Conservation (phyloP, 2,113 vertebrate genomes). For the Gallinago undulata region DNA sequence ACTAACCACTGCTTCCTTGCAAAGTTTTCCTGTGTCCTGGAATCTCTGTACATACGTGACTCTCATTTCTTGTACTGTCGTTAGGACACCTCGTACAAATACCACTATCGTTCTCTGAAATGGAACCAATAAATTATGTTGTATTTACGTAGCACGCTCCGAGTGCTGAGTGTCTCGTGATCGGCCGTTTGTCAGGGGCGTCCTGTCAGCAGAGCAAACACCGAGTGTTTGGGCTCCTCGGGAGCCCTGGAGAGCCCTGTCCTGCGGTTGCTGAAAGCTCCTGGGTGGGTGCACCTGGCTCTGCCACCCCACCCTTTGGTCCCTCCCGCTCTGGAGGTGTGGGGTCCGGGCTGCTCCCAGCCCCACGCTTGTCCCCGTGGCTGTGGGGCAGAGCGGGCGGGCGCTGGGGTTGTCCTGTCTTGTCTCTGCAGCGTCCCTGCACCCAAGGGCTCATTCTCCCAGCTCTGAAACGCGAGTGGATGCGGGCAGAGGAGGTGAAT, state of each 20-base stretch:
- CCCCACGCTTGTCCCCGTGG: not conserved
- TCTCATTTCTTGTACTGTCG: not conserved
- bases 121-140: conserved; percentile 61
- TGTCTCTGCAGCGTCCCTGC: not conserved
- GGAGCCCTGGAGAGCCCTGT: not conserved
- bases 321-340: not conserved
- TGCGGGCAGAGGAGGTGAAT: not conserved
- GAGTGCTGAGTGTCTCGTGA: not conserved
- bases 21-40: not conserved
- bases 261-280: not conserved
- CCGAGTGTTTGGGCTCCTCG: not conserved
- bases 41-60: not conserved
- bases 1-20: conserved; percentile 7
- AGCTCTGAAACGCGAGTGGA: not conserved
- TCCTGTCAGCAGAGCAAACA: not conserved
- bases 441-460: not conserved
- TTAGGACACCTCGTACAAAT: conserved; percentile 9
- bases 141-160: not conserved
- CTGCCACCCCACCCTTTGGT: not conserved
- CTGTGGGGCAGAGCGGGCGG: not conserved
- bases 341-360: fast-evolving
- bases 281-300: not conserved
- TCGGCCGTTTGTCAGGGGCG: fast-evolving
- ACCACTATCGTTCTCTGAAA: conserved; percentile 28
- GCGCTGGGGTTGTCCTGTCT: not conserved